phyloP scores from a whole-genome alignment of 2,888 invertebrate genomes.

The Trissolcus japonicus region DNA sequence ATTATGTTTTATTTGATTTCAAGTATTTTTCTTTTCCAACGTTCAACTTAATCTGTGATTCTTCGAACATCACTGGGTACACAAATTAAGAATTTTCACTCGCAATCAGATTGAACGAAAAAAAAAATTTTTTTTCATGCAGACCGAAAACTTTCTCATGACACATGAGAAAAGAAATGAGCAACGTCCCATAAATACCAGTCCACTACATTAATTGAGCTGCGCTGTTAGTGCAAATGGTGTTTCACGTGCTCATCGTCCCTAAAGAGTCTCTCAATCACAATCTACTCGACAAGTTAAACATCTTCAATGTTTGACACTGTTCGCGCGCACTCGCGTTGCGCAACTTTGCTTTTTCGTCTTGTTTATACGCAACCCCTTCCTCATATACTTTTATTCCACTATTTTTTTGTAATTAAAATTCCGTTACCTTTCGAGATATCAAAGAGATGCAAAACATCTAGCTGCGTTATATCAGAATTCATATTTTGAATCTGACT shows the following conservation, averaged over 20 bases:
- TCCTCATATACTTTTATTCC: no score
- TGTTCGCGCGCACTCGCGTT: slow-evolving; percentile 53
- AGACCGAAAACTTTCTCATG: slow-evolving; percentile 24
- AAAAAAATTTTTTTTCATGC: neutral
- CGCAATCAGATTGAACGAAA: neutral
- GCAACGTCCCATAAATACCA: slow-evolving; percentile 30
- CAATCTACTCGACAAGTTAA: slow-evolving; percentile 63
- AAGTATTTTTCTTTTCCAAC: no score
- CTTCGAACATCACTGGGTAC: neutral
- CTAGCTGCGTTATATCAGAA: no score
- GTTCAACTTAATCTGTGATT: no score
- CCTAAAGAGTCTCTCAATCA: slow-evolving; percentile 68
- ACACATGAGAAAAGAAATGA: slow-evolving; percentile 7
- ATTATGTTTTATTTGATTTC: no score
- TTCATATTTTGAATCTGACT: no score
- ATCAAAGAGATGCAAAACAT: no score
- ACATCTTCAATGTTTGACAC: slow-evolving; percentile 58
- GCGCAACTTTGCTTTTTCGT: slow-evolving; percentile 41
- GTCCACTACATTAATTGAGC: slow-evolving; percentile 52
- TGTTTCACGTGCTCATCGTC: slow-evolving; percentile 39
- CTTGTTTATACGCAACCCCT: slow-evolving; percentile 37
- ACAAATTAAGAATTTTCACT: slow-evolving; percentile 3
- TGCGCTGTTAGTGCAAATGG: slow-evolving; percentile 52
- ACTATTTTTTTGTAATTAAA: no score
- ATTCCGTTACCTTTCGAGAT: no score